Conservation (phyloP, 2,113 vertebrate species). For the Bungarus multicinctus region DNA sequence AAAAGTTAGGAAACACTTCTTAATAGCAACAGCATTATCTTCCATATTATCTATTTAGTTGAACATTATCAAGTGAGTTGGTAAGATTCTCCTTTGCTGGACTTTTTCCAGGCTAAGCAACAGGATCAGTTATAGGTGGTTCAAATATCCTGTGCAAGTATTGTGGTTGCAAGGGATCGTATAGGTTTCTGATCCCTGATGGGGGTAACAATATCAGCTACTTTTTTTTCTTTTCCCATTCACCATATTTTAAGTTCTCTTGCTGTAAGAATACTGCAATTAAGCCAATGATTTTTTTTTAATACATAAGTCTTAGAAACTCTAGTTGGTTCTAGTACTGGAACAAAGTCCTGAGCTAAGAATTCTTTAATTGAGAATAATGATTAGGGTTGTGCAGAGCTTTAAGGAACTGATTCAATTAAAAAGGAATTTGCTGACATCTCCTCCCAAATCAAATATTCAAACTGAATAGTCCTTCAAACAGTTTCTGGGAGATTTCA, state of each 20-base stretch:
- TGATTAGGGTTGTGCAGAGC: neutral
- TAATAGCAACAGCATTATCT: neutral
- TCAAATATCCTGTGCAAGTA: neutral
- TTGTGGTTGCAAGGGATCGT: neutral
- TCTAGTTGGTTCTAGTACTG: neutral
- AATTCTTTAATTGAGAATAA: neutral
- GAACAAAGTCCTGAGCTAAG: neutral
- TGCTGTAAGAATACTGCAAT: neutral
- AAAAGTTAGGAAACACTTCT: neutral
- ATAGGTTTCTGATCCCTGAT: neutral
- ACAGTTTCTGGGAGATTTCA: neutral
- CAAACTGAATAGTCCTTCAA: neutral
- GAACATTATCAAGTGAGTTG: neutral
- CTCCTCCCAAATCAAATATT: neutral
- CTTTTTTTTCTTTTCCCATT: neutral
- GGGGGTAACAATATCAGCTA: neutral
- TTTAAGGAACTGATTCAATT: neutral
- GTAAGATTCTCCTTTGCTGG: neutral
- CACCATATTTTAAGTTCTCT: neutral
- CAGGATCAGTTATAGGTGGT: neutral
- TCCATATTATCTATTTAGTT: no score
- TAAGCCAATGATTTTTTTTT: neutral
- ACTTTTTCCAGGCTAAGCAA: neutral
- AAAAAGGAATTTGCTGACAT: neutral
- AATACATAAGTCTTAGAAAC: neutral